These are phyloP conservation scores for Dolichomitus sp. DNA, from an alignment of 2,888 invertebrate species.

Conservation along the genomic window DNA sequence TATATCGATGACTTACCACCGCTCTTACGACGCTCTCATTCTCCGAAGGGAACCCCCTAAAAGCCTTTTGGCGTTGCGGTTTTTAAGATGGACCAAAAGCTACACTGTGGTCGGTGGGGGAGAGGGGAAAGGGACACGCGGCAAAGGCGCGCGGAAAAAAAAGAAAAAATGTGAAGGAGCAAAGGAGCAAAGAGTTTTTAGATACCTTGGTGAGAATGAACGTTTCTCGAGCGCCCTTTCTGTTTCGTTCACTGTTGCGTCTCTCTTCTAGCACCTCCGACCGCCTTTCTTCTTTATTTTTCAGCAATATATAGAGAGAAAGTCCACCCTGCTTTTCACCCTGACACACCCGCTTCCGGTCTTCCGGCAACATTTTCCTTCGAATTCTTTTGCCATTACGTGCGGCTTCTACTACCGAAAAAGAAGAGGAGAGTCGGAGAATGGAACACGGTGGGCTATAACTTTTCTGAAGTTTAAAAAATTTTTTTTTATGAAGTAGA, in stretches of 20 bases:
- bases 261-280: not conserved
- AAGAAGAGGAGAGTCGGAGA: not conserved
- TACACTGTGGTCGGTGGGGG: slow-evolving; percentile 12
- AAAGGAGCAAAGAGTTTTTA: slow-evolving; percentile 59
- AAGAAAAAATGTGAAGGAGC: slow-evolving; percentile 48
- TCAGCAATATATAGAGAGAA: slow-evolving; percentile 41
- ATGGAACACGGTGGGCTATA: not conserved
- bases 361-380: slow-evolving; percentile 69
- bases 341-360: slow-evolving; percentile 66
- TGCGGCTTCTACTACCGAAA: slow-evolving; percentile 30
- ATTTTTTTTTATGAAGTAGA: too few species aligned
- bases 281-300: slow-evolving; percentile 30
- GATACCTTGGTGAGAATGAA: slow-evolving; percentile 47
- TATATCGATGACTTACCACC: slow-evolving; percentile 80
- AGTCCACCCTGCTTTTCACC: slow-evolving; percentile 60
- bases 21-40: slow-evolving; percentile 62
- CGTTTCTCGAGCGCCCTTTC: slow-evolving; percentile 43
- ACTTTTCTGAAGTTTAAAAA: not conserved
- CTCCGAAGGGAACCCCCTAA: slow-evolving; percentile 73
- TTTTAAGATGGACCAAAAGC: slow-evolving; percentile 73
- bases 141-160: slow-evolving; percentile 40
- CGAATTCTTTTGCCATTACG: slow-evolving; percentile 59
- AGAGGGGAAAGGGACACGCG: slow-evolving; percentile 15
- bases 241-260: slow-evolving; percentile 34
- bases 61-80: slow-evolving; percentile 80